Evolutionary conservation across 2,888 invertebrate genomes (phyloP).

Genomic region (Electrophaes corylata): DNA sequence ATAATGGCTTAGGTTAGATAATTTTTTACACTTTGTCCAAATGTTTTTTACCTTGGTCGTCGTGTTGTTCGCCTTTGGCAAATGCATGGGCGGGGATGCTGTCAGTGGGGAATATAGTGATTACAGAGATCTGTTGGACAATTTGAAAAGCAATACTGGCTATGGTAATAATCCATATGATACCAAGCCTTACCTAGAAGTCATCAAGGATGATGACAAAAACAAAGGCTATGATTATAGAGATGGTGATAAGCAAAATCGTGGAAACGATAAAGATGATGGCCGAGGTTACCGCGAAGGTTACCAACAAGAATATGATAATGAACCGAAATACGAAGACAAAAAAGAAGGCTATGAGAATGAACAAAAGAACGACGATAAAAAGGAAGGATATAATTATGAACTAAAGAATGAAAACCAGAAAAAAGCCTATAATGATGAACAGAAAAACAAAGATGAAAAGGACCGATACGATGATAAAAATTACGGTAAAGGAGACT

Average conservation of each 20-base stretch:
- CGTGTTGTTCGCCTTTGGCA: constrained; percentile 8
- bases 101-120: background rate
- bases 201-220: background rate
- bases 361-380: background rate
- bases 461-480: background rate
- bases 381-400: background rate
- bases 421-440: background rate
- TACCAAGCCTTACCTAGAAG: background rate
- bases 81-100: constrained; percentile 6
- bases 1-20: constrained; percentile 2
- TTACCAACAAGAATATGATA: background rate
- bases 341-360: background rate
- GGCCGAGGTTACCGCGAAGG: background rate
- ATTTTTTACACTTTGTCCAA: constrained; percentile 1
- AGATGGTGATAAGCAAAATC: background rate
- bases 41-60: constrained; percentile 17
- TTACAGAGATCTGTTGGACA: background rate
- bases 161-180: constrained; percentile 1
- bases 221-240: background rate
- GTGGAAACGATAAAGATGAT: background rate
- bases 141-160: background rate
- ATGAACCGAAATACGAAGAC: background rate
- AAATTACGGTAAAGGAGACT: background rate
- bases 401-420: background rate
- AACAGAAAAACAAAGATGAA: background rate